Percentiles rank a stretch among this genome's conserved stretches.
Conservation (phyloP, 2,797 vertebrate genomes). For the Lacerta viridis region DNA sequence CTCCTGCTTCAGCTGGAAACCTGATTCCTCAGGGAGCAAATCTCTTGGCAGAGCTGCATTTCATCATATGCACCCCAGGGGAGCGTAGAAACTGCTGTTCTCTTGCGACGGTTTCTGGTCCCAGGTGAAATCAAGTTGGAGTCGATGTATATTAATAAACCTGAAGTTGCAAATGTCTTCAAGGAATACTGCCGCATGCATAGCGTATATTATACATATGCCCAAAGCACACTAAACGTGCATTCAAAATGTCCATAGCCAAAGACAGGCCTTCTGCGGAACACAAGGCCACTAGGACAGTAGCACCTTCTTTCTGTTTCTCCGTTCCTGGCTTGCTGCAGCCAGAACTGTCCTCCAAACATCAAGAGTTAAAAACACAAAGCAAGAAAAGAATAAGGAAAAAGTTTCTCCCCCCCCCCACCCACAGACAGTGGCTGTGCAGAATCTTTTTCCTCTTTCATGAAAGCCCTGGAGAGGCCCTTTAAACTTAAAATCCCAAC, state of each 20-base stretch:
- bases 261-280: conserved; percentile 71
- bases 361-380: conserved; percentile 64
- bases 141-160: conserved; percentile 54
- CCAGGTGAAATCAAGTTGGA: conserved; percentile 60
- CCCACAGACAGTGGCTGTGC: conserved; percentile 4
- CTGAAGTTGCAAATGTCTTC: conserved; percentile 14
- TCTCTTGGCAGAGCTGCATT: conserved; percentile 48
- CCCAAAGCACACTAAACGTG: conserved; percentile 69
- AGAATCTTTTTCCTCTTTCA: conserved; percentile 72
- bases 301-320: conserved; percentile 61
- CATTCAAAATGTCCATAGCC: conserved; percentile 77
- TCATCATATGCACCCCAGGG: not conserved
- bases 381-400: conserved; percentile 38
- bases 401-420: not conserved
- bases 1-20: conserved; percentile 20
- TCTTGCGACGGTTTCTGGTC: conserved; percentile 12
- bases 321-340: conserved; percentile 63
- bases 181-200: conserved; percentile 22
- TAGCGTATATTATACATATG: not conserved
- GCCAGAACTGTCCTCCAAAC: conserved; percentile 62
- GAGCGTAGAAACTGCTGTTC: conserved; percentile 48
- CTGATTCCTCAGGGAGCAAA: conserved; percentile 46
- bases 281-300: conserved; percentile 71
- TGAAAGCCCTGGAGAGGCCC: conserved; percentile 73
- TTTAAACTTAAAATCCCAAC: conserved; percentile 70